Evolutionary conservation across 1,140 invertebrate genomes (phyloP).

Genomic region (Lordiphosa stackelbergi): DNA sequence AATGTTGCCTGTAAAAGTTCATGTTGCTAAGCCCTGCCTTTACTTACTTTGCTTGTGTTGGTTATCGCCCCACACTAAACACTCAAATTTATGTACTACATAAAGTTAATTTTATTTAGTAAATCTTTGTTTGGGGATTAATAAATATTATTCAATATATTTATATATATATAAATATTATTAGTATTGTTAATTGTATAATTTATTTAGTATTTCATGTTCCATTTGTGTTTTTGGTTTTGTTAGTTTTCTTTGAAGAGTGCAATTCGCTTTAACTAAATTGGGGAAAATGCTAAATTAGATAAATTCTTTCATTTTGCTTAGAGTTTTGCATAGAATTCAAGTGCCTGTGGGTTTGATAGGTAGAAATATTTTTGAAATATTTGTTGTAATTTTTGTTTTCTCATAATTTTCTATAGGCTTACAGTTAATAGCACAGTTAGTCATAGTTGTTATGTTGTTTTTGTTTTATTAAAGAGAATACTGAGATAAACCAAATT

Average conservation of each 20-base stretch:
- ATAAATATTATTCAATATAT: conserved; percentile 33
- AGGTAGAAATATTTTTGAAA: conserved; percentile 17
- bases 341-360: neutral
- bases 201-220: conserved; percentile 16
- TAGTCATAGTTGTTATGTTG: conserved; percentile 53
- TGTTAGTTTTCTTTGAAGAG: conserved; percentile 4
- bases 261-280: conserved; percentile 25
- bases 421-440: conserved; percentile 76
- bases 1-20: no score
- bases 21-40: no score
- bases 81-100: conserved; percentile 37
- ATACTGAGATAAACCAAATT: conserved; percentile 18
- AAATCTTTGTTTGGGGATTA: conserved; percentile 54
- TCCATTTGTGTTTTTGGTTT: conserved; percentile 3
- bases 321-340: conserved; percentile 3
- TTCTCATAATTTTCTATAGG: conserved; percentile 34
- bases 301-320: conserved; percentile 6
- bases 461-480: conserved; percentile 23
- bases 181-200: conserved; percentile 23
- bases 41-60: no score
- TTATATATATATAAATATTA: conserved; percentile 30
- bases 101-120: conserved; percentile 67
- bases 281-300: conserved; percentile 9
- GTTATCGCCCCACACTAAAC: no score
- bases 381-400: conserved; percentile 16